Evolutionary conservation across 2,888 invertebrate species (phyloP).

Genomic region (Beris morrisii): DNA sequence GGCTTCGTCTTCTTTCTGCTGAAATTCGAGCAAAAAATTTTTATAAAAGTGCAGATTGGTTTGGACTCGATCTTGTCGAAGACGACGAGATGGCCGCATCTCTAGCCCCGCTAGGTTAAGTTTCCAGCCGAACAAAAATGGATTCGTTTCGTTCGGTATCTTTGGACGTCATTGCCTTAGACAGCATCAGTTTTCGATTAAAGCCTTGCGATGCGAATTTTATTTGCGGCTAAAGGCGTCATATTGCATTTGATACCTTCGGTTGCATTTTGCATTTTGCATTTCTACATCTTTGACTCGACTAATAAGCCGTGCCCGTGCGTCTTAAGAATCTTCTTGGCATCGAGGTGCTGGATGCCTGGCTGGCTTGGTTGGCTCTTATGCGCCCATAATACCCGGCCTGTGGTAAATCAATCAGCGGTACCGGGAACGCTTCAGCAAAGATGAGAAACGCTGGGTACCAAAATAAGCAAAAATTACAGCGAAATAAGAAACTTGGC

Average conservation of each 20-base stretch:
- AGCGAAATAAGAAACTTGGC: too few relatives aligned
- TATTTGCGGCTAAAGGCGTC: conserved; percentile 33
- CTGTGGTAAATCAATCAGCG: too few relatives aligned
- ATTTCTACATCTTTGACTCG: conserved; percentile 18
- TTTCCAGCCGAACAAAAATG: conserved; percentile 27
- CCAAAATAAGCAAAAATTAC: too few relatives aligned
- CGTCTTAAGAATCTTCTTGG: conserved; percentile 1
- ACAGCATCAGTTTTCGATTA: conserved; percentile 23
- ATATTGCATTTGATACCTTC: conserved; percentile 34
- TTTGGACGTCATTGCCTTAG: conserved; percentile 27
- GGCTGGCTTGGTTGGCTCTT: too few relatives aligned
- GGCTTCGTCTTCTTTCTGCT: conserved; percentile 22
- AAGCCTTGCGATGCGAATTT: conserved; percentile 26
- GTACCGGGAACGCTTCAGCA: too few relatives aligned
- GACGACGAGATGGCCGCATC: conserved; percentile 17
- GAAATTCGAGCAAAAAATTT: conserved; percentile 33
- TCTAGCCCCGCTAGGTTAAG: conserved; percentile 18
- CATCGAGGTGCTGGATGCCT: too few relatives aligned
- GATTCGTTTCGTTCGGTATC: conserved; percentile 31
- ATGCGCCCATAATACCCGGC: too few relatives aligned
- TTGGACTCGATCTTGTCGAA: conserved; percentile 21
- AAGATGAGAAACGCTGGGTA: too few relatives aligned
- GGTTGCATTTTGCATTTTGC: conserved; percentile 28
- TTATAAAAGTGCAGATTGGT: conserved; percentile 25
- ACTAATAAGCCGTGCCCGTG: conserved; percentile 7